Percentiles rank a stretch among this genome's conserved stretches.
Conservation (phyloP, 2,113 vertebrate species). For the Pithys albifrons region DNA sequence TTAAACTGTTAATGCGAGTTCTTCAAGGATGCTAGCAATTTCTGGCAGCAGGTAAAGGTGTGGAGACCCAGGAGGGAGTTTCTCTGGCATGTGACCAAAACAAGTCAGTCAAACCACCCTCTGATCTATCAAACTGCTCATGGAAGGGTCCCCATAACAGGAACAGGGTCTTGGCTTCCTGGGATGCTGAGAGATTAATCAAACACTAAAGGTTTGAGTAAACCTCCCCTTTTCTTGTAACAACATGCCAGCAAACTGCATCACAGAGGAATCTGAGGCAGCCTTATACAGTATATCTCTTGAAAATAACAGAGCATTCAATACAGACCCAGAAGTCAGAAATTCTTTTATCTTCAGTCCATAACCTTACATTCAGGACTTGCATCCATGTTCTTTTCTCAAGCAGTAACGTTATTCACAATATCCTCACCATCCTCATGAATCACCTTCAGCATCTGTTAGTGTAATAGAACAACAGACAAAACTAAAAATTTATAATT, state of each 20-base stretch:
- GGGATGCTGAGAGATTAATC: background rate
- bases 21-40: background rate
- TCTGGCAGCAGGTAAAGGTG: background rate
- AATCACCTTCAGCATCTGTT: background rate
- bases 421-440: background rate
- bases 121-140: background rate
- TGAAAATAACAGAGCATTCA: background rate
- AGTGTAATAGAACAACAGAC: background rate
- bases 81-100: background rate
- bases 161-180: background rate
- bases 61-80: background rate
- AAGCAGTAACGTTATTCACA: background rate
- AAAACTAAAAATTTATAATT: background rate
- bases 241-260: background rate
- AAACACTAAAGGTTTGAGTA: background rate
- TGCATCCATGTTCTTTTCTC: background rate
- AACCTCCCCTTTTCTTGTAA: background rate
- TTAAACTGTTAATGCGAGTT: background rate
- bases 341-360: background rate
- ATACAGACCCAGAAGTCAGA: background rate
- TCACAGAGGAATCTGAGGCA: background rate
- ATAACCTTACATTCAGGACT: background rate
- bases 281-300: rapidly evolving
- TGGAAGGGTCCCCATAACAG: background rate
- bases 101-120: background rate